phyloP scores from a whole-genome alignment of 2,113 vertebrate genomes.

The Aspidoscelis tigris region DNA sequence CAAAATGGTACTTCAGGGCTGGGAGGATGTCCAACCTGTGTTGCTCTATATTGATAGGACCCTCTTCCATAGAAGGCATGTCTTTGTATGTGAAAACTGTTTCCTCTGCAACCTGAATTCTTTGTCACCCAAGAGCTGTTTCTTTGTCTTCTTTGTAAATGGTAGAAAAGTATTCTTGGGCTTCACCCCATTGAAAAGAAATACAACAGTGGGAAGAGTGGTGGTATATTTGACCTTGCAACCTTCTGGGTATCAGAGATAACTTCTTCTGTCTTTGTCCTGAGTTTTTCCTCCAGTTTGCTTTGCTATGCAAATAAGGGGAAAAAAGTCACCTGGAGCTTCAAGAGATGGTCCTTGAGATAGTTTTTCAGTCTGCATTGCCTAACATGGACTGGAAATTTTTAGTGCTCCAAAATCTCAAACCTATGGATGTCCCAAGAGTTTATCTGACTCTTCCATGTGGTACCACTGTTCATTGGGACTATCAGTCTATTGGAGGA shows the following conservation, averaged over 20 bases:
- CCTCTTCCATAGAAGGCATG: too few species aligned
- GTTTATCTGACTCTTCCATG: background rate
- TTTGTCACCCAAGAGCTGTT: too few species aligned
- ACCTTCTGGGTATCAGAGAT: background rate
- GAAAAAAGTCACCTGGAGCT: too few species aligned
- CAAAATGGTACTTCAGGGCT: too few species aligned
- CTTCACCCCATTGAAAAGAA: background rate
- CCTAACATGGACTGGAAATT: background rate
- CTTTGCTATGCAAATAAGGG: background rate
- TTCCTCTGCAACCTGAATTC: background rate
- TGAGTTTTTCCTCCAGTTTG: background rate
- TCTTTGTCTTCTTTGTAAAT: background rate
- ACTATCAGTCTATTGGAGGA: background rate
- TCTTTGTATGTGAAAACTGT: background rate
- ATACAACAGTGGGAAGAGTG: background rate
- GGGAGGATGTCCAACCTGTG: too few species aligned
- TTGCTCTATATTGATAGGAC: accelerated
- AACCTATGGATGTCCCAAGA: too few species aligned
- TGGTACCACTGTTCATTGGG: background rate
- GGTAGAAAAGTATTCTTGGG: background rate
- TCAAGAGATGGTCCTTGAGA: too few species aligned
- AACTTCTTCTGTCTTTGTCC: background rate
- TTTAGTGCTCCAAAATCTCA: too few species aligned
- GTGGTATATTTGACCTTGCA: background rate
- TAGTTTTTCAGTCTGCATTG: too few species aligned